Conservation (phyloP, 2,888 invertebrate species). For the Callimorpha dominula region DNA sequence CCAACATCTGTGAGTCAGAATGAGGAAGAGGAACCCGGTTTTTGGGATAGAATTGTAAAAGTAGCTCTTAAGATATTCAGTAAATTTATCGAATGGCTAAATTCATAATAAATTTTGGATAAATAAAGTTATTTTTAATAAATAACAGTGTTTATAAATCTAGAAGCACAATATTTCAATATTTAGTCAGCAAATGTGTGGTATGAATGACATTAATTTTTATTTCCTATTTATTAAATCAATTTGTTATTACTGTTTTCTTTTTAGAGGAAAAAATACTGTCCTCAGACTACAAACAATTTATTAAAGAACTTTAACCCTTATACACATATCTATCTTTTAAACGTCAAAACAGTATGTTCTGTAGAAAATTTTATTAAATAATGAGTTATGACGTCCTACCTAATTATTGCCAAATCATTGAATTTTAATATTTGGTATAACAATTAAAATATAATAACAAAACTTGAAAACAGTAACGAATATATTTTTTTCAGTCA, state of each 20-base stretch:
- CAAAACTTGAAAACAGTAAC: too few species aligned
- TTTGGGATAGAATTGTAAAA: conserved; percentile 81
- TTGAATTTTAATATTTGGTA: too few species aligned
- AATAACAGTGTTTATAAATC: too few species aligned
- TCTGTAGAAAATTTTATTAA: too few species aligned
- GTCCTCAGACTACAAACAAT: background rate
- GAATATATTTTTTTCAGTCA: too few species aligned
- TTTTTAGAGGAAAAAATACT: background rate
- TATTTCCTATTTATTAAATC: conserved; percentile 1
- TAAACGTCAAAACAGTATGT: too few species aligned
- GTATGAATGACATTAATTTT: background rate
- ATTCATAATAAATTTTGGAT: conserved; percentile 56
- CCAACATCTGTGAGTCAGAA: conserved; percentile 62
- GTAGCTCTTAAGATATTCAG: conserved; percentile 78
- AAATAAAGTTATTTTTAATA: background rate
- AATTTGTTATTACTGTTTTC: background rate
- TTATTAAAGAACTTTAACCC: background rate
- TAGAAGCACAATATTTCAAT: background rate
- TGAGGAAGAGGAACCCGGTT: conserved; percentile 74
- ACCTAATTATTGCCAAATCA: too few species aligned
- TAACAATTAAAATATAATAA: too few species aligned
- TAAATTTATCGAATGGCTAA: conserved; percentile 81
- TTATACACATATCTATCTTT: background rate
- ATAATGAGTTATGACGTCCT: too few species aligned
- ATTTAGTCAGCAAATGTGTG: background rate